phyloP scores from a whole-genome alignment of 2,797 vertebrate genomes.

The Siniperca obscura region DNA sequence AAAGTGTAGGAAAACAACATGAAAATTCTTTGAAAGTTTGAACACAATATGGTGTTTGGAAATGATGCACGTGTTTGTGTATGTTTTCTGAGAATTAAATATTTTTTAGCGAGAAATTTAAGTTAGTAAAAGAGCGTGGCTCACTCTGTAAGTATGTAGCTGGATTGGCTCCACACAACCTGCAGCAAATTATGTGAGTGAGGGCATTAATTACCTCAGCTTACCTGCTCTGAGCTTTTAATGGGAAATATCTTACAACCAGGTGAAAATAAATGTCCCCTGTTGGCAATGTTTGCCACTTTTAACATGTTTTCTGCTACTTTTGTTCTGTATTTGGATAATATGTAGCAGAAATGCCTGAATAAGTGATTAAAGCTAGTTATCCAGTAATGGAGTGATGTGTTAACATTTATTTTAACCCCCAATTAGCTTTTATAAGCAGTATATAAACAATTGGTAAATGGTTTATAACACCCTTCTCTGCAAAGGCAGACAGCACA shows the following conservation, averaged over 20 bases:
- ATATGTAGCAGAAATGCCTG: not conserved
- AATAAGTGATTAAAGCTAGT: not conserved
- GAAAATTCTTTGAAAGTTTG: not conserved
- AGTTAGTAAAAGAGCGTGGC: no score
- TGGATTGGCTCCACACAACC: not conserved
- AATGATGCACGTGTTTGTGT: not conserved
- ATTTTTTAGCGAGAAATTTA: not conserved
- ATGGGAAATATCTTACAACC: not conserved
- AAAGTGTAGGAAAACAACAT: not conserved
- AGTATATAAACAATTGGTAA: not conserved
- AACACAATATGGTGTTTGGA: not conserved
- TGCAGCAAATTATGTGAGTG: no score
- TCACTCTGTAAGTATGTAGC: not conserved
- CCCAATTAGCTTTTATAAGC: not conserved
- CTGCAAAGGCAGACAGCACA: no score
- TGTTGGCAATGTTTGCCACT: not conserved
- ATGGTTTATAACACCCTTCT: not conserved
- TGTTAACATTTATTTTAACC: not conserved
- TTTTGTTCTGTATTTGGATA: not conserved
- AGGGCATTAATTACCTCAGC: not conserved
- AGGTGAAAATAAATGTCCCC: not conserved
- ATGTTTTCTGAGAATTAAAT: not conserved
- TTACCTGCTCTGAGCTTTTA: not conserved
- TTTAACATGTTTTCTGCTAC: not conserved
- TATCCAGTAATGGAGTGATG: not conserved